Base-by-base conservation (phyloP, 2,888 invertebrate genomes). In the Aphidius colemani region DNA sequence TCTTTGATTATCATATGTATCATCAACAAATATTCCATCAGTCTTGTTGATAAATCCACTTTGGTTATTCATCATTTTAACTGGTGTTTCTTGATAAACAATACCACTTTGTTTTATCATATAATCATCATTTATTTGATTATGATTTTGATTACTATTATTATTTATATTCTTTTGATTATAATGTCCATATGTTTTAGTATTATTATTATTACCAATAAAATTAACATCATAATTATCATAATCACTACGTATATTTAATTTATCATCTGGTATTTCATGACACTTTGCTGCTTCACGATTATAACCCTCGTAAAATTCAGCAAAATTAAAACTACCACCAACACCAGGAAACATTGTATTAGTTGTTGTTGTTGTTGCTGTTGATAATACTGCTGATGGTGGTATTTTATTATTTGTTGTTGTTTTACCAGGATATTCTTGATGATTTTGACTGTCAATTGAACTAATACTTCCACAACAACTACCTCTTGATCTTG, bases 401-500 rank as follows among this genome's bases (percentile, higher is more conserved):
- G 55, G 55, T 70, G 46, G 60, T 45, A 13, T 53, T 55, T 10
- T 43, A 46, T 41, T 13, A 51, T 49, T 53, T 50, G 50, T 57
- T 8, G 67, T 69, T 6, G 70, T 59, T 7, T 46, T 51, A 4
- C 69, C 70, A 50, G 73, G 63, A 40, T 75, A 77, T 44, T 78
- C 78, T 13, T 72, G 73, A 9, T 72, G 71, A 41, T 74, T 72
- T 40, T 76, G 78, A 62, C 78, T 79, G 64, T 79, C 79, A 9
- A 77, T 56, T 1, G 79, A 79, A 58, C 78, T 78, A 1, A 79
- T 71, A 63, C 79, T 79, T 9, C 74, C 79, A 65, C 79, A 80
- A 48, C 79, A 79, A 60, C 79, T 80, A 44, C 79, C 79, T 59
- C 79, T 68, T 1, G 79, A 80, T 39, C 78, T 69, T 0, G 79